Evolutionary conservation across 2,797 vertebrate species (phyloP).

Genomic region (Arnoldichthys spilopterus): DNA sequence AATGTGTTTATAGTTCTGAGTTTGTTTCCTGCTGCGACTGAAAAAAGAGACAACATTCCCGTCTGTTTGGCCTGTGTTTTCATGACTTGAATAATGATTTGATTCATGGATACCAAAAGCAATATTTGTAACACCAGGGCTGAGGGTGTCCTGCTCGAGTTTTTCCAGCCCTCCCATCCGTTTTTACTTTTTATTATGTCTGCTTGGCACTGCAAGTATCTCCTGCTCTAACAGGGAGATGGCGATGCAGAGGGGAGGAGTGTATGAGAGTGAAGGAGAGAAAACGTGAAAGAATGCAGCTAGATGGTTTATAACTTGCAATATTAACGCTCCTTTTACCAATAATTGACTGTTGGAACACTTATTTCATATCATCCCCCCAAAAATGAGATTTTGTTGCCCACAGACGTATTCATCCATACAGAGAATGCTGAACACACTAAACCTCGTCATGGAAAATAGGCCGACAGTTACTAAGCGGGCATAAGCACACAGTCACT

Average conservation of each 20-base stretch:
- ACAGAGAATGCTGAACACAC: not conserved
- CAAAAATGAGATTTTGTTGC: constrained; percentile 36
- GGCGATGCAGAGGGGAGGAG: constrained; percentile 17
- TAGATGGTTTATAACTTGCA: constrained; percentile 51
- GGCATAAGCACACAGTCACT: constrained; percentile 7
- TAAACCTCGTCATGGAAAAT: constrained; percentile 14
- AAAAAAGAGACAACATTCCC: constrained; percentile 47
- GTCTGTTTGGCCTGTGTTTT: constrained; percentile 59
- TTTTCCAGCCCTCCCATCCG: constrained; percentile 69
- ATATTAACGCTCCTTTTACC: constrained; percentile 49
- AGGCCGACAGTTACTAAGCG: constrained; percentile 11
- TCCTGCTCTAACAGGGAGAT: constrained; percentile 44
- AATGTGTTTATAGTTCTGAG: constrained; percentile 48
- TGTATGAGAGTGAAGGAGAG: constrained; percentile 22
- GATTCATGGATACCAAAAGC: constrained; percentile 70
- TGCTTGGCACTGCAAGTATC: constrained; percentile 70
- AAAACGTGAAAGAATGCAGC: constrained; percentile 35
- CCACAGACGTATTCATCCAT: not conserved
- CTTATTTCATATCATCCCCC: constrained; percentile 28
- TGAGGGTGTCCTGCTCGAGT: constrained; percentile 71
- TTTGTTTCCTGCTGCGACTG: constrained; percentile 52
- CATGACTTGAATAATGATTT: constrained; percentile 67
- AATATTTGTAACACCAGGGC: constrained; percentile 71
- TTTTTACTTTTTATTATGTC: constrained; percentile 75
- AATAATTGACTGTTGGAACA: constrained; percentile 49